These are phyloP conservation scores for Lepeophtheirus nordmannii DNA, from an alignment of 2,888 invertebrate species.

Conservation along the genomic window DNA sequence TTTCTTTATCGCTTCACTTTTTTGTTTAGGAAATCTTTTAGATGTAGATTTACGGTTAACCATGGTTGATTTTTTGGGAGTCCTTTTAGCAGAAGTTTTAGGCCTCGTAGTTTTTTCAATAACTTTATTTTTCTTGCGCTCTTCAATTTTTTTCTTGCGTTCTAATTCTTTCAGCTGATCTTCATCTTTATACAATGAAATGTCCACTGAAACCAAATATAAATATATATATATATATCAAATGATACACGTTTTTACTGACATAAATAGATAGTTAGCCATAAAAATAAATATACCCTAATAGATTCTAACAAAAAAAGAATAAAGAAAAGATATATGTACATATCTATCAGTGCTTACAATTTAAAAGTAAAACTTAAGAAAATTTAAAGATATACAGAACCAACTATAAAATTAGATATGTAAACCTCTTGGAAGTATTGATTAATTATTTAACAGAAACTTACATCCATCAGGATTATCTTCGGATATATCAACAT, in stretches of 20 bases:
- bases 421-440: background rate
- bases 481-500: conserved; percentile 54
- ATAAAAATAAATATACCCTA: no score
- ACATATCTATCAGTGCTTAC: no score
- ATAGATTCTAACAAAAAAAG: no score
- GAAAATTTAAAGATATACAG: background rate
- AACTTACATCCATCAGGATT: conserved; percentile 68
- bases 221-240: no score
- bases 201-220: conserved; percentile 48
- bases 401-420: conserved; percentile 1
- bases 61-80: background rate
- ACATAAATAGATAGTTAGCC: no score
- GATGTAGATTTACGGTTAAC: no score
- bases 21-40: no score
- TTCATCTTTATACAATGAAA: conserved; percentile 66
- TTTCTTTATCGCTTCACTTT: no score
- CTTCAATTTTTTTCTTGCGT: conserved; percentile 13
- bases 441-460: background rate
- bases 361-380: background rate
- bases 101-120: background rate
- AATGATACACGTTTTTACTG: no score
- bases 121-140: background rate
- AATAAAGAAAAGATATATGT: no score
- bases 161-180: conserved; percentile 50
- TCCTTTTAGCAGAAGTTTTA: background rate